Evolutionary conservation across 2,113 vertebrate species (phyloP).

Genomic region (Pycnonotus jocosus): DNA sequence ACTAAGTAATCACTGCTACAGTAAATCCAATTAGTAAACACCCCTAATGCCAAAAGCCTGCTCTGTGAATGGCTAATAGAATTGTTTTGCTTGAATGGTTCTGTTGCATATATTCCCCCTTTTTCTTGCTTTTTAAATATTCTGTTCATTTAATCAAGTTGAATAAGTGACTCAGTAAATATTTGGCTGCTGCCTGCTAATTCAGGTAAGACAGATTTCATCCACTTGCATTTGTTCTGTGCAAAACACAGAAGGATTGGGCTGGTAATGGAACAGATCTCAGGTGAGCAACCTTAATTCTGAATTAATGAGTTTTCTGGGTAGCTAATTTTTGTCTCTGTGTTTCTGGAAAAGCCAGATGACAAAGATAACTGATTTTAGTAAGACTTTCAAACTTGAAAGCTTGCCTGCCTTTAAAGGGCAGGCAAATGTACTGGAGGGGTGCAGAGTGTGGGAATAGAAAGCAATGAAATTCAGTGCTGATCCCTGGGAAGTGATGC

Average conservation of each 20-base stretch:
- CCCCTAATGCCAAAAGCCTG: not conserved
- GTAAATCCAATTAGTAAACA: conserved; percentile 33
- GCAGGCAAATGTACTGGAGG: not conserved
- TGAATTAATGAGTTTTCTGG: not conserved
- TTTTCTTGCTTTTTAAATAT: not conserved
- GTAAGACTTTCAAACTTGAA: not conserved
- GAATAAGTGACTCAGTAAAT: conserved; percentile 2
- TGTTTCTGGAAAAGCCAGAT: not conserved
- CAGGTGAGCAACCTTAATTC: not conserved
- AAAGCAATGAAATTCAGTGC: not conserved
- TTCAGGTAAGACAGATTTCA: not conserved
- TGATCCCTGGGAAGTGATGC: not conserved
- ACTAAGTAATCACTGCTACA: not conserved
- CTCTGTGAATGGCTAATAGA: not conserved
- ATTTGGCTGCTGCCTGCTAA: not conserved
- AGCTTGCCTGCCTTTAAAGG: not conserved
- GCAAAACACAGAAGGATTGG: not conserved
- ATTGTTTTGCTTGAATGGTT: not conserved
- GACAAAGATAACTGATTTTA: not conserved
- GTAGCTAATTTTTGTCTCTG: not conserved
- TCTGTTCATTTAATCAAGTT: conserved; percentile 11
- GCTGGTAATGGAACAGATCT: not conserved
- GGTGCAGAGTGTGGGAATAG: not conserved
- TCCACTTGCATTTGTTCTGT: not conserved
- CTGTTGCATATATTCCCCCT: not conserved